A percentile compares a stretch with the other conserved stretches of the same genome.
Conservation (phyloP, 2,113 vertebrate species). For the Cyrtonyx montezumae region DNA sequence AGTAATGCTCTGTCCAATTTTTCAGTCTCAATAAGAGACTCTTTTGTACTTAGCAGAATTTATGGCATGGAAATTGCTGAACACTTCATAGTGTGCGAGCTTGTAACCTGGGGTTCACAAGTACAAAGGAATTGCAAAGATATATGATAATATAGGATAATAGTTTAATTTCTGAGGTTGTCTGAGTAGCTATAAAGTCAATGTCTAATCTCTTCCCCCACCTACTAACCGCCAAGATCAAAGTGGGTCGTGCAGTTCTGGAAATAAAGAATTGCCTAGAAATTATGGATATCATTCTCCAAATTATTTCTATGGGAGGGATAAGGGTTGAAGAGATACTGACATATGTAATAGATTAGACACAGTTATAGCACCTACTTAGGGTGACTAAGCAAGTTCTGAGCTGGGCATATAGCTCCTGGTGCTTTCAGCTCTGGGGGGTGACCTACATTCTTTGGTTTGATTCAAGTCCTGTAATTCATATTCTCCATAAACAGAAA, state of each 20-base stretch:
- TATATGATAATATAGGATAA: slow-evolving; percentile 53
- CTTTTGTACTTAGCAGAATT: slow-evolving; percentile 45
- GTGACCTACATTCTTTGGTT: slow-evolving; percentile 43
- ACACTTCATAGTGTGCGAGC: slow-evolving; percentile 27
- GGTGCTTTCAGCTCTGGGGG: background rate
- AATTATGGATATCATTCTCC: slow-evolving; percentile 17
- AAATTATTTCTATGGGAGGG: slow-evolving; percentile 26
- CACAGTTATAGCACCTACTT: background rate
- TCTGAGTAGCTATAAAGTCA: slow-evolving; percentile 51
- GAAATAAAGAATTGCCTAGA: slow-evolving; percentile 57
- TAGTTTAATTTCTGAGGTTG: slow-evolving; percentile 64
- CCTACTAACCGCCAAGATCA: slow-evolving; percentile 49
- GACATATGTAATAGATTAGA: slow-evolving; percentile 48
- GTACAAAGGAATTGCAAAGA: slow-evolving; percentile 61
- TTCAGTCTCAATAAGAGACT: background rate
- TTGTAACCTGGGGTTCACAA: slow-evolving; percentile 57
- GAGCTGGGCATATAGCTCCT: background rate
- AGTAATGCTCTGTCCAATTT: background rate
- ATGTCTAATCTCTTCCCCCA: slow-evolving; percentile 43
- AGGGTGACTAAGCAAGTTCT: slow-evolving; percentile 34
- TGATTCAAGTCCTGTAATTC: background rate
- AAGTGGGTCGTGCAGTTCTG: background rate
- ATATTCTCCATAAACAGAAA: background rate
- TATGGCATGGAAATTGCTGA: slow-evolving; percentile 57
- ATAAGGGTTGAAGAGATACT: slow-evolving; percentile 26